phyloP scores from a whole-genome alignment of 2,888 invertebrate genomes.

The Lypha dubia region DNA sequence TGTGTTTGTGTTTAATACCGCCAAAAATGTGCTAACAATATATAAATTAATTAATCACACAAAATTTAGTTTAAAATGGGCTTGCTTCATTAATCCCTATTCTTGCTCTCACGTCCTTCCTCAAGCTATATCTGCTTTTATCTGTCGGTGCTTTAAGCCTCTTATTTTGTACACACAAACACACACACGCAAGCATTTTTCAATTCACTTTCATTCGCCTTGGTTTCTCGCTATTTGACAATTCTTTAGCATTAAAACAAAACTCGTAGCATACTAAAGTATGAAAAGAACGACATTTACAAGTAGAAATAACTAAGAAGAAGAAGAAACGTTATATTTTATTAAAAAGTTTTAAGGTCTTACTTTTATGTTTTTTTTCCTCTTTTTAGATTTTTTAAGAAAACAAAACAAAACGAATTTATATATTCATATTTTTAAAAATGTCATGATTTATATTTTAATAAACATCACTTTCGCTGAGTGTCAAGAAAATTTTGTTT shows the following conservation, averaged over 20 bases:
- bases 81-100: background rate
- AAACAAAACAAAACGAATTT: background rate
- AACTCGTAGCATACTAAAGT: conserved; percentile 42
- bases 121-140: background rate
- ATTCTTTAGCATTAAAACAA: conserved; percentile 29
- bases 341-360: conserved; percentile 6
- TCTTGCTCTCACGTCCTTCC: background rate
- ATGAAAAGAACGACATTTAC: conserved; percentile 39
- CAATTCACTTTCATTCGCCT: conserved; percentile 3
- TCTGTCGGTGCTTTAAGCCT: background rate
- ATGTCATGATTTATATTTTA: conserved; percentile 50
- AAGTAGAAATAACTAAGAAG: too few species aligned
- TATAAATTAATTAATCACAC: too few species aligned
- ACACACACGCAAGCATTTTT: background rate
- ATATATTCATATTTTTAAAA: background rate
- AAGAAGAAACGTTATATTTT: conserved; percentile 1
- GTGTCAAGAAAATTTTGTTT: conserved; percentile 3
- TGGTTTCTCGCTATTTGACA: conserved; percentile 44
- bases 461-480: conserved; percentile 35
- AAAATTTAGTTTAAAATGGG: too few species aligned
- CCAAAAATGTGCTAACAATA: background rate
- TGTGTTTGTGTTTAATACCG: too few species aligned
- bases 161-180: background rate
- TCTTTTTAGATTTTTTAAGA: background rate
- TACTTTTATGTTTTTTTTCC: background rate